A percentile compares a stretch with the other conserved stretches of the same genome.
Conservation (phyloP, 2,113 vertebrate species). For the Mus pahari region DNA sequence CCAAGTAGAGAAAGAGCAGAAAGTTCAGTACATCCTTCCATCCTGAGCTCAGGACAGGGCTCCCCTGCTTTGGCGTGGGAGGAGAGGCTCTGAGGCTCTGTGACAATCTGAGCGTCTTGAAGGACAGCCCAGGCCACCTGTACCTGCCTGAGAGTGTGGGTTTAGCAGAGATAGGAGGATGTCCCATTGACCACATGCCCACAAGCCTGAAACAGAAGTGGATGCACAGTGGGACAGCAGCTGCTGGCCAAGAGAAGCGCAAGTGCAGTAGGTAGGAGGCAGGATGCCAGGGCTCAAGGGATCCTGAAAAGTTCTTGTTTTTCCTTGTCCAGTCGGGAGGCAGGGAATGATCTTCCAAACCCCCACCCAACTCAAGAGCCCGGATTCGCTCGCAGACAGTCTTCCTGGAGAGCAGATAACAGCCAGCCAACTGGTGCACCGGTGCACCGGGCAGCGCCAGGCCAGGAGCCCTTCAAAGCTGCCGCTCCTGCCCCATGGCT, state of each 20-base stretch:
- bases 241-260: background rate
- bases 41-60: background rate
- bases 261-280: fast-evolving
- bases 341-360: too few species aligned
- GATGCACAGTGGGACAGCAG: fast-evolving
- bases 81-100: background rate
- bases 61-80: background rate
- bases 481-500: background rate
- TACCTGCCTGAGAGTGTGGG: too few species aligned
- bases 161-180: background rate
- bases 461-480: slow-evolving; percentile 2
- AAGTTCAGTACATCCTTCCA: background rate
- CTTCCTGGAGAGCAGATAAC: slow-evolving; percentile 48
- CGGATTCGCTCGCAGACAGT: background rate
- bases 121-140: background rate
- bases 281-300: background rate
- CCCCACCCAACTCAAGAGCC: slow-evolving; percentile 67
- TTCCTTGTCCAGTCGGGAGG: background rate
- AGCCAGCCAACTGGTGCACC: background rate
- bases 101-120: background rate
- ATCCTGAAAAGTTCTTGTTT: background rate
- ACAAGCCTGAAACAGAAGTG: background rate
- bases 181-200: background rate
- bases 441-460: background rate
- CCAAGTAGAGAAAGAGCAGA: background rate